Evolutionary conservation across 2,797 vertebrate species (phyloP).

Genomic region (Esox lucius): DNA sequence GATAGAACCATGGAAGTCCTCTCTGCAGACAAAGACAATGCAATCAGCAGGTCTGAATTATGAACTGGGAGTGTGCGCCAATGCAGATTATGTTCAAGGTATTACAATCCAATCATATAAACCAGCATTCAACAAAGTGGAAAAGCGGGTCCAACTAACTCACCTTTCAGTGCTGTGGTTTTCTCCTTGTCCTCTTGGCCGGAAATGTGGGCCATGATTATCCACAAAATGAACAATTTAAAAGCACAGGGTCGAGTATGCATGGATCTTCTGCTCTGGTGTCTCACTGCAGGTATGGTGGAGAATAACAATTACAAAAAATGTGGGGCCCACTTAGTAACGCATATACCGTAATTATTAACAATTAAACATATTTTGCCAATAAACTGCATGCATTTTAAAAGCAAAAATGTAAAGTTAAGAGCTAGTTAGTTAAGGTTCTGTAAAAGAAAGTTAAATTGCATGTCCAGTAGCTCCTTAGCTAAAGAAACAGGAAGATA

Average conservation of each 20-base stretch:
- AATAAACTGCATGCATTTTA: neutral
- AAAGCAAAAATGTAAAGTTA: too few relatives aligned
- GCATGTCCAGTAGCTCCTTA: too few relatives aligned
- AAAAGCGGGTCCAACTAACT: neutral
- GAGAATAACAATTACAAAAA: neutral
- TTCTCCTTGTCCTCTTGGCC: constrained; percentile 93
- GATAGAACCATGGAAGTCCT: too few relatives aligned
- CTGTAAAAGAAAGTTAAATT: too few relatives aligned
- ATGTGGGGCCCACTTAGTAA: neutral
- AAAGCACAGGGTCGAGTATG: constrained; percentile 51
- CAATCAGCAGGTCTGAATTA: neutral
- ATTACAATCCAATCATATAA: neutral
- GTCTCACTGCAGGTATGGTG: constrained; percentile 59
- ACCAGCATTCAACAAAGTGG: neutral
- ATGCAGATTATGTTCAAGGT: neutral
- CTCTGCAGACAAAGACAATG: too few relatives aligned
- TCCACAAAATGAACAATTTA: constrained; percentile 77
- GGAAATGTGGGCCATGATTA: constrained; percentile 87
- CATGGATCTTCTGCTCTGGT: constrained; percentile 75
- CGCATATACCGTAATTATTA: neutral
- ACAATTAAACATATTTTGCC: neutral
- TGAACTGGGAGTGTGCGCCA: neutral
- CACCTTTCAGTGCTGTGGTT: constrained; percentile 94
- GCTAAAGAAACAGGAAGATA: too few relatives aligned
- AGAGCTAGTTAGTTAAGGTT: too few relatives aligned